Percentiles rank a stretch among this genome's conserved stretches.
Evolutionary conservation across 1,140 invertebrate species (phyloP).

Genomic region (Drosophila rufa): DNA sequence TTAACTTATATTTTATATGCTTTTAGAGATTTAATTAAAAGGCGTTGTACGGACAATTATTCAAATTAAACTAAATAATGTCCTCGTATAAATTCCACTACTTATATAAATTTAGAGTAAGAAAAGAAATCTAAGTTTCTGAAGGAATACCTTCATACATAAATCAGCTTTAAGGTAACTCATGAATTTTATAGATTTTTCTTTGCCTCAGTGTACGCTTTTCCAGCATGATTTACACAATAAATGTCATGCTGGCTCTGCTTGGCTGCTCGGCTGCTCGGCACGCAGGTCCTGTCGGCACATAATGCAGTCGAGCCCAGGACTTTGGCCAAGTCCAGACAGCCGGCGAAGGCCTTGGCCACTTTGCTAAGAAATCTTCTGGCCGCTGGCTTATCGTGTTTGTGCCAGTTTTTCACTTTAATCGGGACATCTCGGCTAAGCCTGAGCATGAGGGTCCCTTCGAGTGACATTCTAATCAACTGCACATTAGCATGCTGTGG

Average conservation of each 20-base stretch:
- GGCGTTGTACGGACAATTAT: no score
- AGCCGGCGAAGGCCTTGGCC: constrained; percentile 41
- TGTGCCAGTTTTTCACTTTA: constrained; percentile 47
- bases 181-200: neutral
- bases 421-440: constrained; percentile 34
- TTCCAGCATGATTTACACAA: constrained; percentile 57
- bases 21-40: neutral
- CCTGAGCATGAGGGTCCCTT: constrained; percentile 38
- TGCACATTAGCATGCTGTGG: constrained; percentile 74
- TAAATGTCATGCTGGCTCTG: constrained; percentile 48
- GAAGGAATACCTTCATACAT: no score
- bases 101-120: neutral
- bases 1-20: neutral
- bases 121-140: no score
- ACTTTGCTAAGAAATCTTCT: constrained; percentile 45
- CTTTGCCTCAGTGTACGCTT: neutral
- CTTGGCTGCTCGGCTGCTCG: constrained; percentile 13
- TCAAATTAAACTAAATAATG: neutral
- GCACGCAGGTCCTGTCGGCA: constrained; percentile 51
- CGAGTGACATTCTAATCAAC: constrained; percentile 81
- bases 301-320: constrained; percentile 53
- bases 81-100: no score
- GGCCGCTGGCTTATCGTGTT: constrained; percentile 56
- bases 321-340: constrained; percentile 16
- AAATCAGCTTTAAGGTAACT: neutral